Evolutionary conservation across 1,140 invertebrate species (phyloP).

Genomic region (Gonioctena quinquepunctata): DNA sequence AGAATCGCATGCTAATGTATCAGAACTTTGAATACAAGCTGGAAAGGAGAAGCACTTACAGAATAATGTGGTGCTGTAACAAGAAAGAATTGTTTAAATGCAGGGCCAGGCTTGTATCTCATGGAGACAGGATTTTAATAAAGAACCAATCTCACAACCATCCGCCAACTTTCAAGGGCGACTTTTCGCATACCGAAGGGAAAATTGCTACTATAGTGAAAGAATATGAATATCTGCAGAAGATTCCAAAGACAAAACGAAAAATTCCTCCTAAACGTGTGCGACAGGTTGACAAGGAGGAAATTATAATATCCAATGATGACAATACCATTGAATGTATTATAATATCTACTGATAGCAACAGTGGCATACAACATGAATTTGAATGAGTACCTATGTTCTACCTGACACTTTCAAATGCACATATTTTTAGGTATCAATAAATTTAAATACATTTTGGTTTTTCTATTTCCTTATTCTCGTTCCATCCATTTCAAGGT

Average conservation of each 20-base stretch:
- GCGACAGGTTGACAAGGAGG: too few species aligned
- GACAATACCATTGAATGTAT: too few species aligned
- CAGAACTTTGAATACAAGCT: constrained; percentile 27
- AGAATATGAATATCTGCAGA: background rate
- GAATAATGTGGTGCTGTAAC: constrained; percentile 32
- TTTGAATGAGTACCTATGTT: too few species aligned
- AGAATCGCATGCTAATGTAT: constrained; percentile 27
- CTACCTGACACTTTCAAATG: too few species aligned
- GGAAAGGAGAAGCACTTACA: constrained; percentile 14
- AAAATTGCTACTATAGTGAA: background rate
- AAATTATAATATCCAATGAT: too few species aligned
- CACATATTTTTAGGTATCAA: too few species aligned
- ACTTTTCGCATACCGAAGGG: background rate
- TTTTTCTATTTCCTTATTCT: too few species aligned
- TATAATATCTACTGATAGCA: too few species aligned
- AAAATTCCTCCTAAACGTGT: too few species aligned
- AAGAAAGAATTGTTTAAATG: constrained; percentile 25
- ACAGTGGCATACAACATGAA: too few species aligned
- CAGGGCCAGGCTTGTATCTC: constrained; percentile 30
- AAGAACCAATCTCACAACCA: constrained; percentile 34
- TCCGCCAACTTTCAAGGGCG: constrained; percentile 23
- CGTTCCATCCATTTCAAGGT: too few species aligned
- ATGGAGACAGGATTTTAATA: constrained; percentile 19
- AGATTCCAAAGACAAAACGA: background rate
- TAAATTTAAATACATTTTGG: too few species aligned